Evolutionary conservation across 2,888 invertebrate genomes (phyloP), one percentile per base, ranked within the genome.

Genomic region (Buathra laborator): DNA sequence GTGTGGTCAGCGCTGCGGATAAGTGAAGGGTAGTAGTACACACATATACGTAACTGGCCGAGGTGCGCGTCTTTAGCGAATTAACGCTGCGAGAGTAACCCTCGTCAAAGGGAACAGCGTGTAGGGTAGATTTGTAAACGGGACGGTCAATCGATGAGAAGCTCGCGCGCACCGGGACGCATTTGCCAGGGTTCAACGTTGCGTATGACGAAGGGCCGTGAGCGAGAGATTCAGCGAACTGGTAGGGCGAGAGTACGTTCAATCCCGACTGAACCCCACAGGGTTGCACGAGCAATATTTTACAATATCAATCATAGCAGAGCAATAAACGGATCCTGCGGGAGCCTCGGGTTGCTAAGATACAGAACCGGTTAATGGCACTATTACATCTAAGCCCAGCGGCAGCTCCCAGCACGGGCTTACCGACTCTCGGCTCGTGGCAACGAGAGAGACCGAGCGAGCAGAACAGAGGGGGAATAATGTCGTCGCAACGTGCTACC

Each of bases 401-500:
- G 78, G 80, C 84, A 62, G 72, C 37, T 24, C 24, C 59, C 67
- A 67, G 74, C 68, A 53, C 83, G 86, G 87, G 86, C 76, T 72
- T 19, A 81, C 62, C 84, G 82, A 85, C 84, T 85, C 87, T 87
- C 72, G 70, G 84, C 86, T 77, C 76, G 68, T 77, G 79, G 66
- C 70, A 19, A 44, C 53, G 56, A 44, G 43, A 43, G 14, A 9
- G 59, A n/a, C 32, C 16, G 68, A 43, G 43, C 37, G 19, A 72
- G 74, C 43, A 46, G 64, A 66, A 56, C 81, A 29, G 64, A 82
- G 75, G 86, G 81, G 88, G 90, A 88, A 88, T 85, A 89, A 91
- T 89, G 92, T 92, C 92, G 90, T 90, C 89, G 91, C 92, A 92
- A 91, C 88, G 92, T 92, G 92, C 91, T 91, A 92, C 92, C 92